Evolutionary conservation across 1,140 invertebrate species (phyloP), one percentile per base, ranked within the genome.

Genomic region (Eubasilissa regina): DNA sequence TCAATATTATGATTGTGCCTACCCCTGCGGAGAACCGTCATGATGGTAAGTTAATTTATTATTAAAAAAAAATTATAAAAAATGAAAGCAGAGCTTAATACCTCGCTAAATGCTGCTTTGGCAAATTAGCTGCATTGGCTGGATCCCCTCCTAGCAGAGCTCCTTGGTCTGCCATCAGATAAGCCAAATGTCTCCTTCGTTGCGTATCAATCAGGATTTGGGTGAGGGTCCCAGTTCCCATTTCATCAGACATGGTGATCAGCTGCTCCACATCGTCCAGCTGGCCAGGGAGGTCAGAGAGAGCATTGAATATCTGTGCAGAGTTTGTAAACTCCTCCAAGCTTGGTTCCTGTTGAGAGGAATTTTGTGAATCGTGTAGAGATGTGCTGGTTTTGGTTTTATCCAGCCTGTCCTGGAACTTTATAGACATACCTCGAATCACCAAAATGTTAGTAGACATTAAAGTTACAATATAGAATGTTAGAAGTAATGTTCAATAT

Each of bases 91-190:
- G n/a, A 51, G n/a, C 8, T 72, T 44, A 47, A 12, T 53, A 83
- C 91, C 90, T 92, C 88, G 90, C 90, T 1, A 97, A 89, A 86
- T 96, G 95, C 84, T 97, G 96, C 87, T 98, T 98, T 1, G 97
- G 97, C 76, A 99, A 90, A 90, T 98, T 98, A 15, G 94, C 93
- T 12, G 93, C 92, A 15, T 93, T 93, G 86, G 96, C 95, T 0
- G 97, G 96, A 89, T 98, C 98, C 10, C 95, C 94, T 68, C 98
- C 95, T 77, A 98, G 89, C 77, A 98, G 89, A 68, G 95, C 94
- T 55, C 97, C 97, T 86, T 98, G 96, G 87, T 99, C 97, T 21
- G 97, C 95, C 97, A 99, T 99, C 35, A 99, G 90, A 89, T 98
- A 98, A 8, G 97, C 97, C 82, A 98, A 90, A 88, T 98, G 97